These are phyloP conservation scores for Chymomyza procnemis DNA, from an alignment of 2,888 invertebrate species.

Conservation along the genomic window DNA sequence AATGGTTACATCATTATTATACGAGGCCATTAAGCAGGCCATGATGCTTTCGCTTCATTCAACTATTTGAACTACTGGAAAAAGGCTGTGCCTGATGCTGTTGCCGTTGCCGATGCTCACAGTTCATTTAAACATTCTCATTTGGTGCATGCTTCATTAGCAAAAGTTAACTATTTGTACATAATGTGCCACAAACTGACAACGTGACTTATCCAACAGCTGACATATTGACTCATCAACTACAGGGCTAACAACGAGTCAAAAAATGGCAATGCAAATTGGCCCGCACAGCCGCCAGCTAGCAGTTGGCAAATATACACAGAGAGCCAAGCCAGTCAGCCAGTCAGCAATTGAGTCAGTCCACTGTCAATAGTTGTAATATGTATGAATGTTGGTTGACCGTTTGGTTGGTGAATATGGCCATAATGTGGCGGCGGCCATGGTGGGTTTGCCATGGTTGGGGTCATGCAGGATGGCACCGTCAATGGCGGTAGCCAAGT, in stretches of 20 bases:
- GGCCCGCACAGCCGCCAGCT: conserved; percentile 17
- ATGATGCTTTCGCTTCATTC: conserved; percentile 6
- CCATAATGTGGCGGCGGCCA: neutral
- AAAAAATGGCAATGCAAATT: conserved; percentile 50
- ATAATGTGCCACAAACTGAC: conserved; percentile 2
- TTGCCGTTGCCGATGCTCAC: conserved; percentile 15
- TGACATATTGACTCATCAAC: conserved; percentile 72
- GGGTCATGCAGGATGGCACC: neutral
- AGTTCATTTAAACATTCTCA: conserved; percentile 9
- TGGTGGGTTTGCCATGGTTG: neutral
- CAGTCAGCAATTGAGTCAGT: no score
- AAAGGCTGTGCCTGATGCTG: conserved; percentile 31
- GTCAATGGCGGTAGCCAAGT: conserved; percentile 41
- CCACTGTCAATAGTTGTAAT: conserved; percentile 2
- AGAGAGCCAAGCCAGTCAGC: no score
- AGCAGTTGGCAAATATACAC: conserved; percentile 10
- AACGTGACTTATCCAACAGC: conserved; percentile 63
- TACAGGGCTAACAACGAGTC: conserved; percentile 53
- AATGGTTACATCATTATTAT: neutral
- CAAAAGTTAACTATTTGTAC: conserved; percentile 1
- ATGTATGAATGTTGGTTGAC: neutral
- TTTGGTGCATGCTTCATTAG: neutral
- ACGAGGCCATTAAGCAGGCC: neutral
- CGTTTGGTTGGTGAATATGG: neutral
- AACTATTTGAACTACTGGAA: conserved; percentile 31